Conservation (phyloP, 2,113 vertebrate species). For the Tetrax tetrax region DNA sequence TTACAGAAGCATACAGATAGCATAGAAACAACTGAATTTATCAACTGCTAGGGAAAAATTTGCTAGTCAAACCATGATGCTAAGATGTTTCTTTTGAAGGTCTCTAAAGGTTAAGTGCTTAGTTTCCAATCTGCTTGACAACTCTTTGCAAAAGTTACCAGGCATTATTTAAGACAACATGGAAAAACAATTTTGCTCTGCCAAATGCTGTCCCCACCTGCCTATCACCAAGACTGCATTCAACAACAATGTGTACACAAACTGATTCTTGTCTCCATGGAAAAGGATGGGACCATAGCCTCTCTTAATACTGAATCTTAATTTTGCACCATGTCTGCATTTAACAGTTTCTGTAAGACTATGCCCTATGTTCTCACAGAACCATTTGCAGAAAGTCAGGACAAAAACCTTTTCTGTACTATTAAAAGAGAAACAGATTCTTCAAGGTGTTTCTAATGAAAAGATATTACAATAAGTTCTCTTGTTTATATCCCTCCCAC, state of each 20-base stretch:
- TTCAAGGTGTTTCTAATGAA: not conserved
- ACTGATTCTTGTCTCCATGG: not conserved
- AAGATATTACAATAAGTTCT: not conserved
- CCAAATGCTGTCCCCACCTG: not conserved
- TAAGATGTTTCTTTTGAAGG: not conserved
- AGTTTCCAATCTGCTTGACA: not conserved
- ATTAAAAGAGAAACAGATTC: not conserved
- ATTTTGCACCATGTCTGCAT: not conserved
- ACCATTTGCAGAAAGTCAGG: not conserved
- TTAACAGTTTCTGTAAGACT: not conserved
- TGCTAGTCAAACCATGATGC: not conserved
- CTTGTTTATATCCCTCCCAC: not conserved
- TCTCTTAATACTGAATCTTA: not conserved
- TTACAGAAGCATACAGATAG: not conserved
- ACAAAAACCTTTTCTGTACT: not conserved
- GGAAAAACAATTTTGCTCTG: not conserved
- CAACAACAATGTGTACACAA: not conserved
- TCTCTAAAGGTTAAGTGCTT: not conserved
- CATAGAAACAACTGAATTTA: not conserved
- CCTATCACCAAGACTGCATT: not conserved
- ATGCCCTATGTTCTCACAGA: not conserved
- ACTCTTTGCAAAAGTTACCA: not conserved
- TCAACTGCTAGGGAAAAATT: not conserved
- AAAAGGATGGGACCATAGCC: not conserved
- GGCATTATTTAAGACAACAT: not conserved